Conservation (phyloP, 2,888 invertebrate genomes). For the Xylota segnis region DNA sequence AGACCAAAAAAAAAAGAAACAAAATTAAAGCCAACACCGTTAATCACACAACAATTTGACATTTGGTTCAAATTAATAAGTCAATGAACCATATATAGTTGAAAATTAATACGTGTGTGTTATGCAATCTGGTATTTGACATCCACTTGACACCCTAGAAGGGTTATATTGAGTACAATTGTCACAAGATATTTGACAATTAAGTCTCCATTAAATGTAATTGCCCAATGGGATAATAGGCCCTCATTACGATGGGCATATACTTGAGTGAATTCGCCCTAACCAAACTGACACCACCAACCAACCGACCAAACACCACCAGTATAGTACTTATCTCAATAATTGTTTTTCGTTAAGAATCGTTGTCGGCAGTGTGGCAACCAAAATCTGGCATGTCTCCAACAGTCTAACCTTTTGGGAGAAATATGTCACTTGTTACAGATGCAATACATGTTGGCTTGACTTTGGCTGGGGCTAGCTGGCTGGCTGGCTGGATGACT, state of each 20-base stretch:
- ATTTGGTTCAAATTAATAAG: conserved; percentile 17
- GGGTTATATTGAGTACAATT: conserved; percentile 34
- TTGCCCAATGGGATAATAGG: conserved; percentile 56
- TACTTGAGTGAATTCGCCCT: conserved; percentile 44
- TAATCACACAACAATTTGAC: conserved; percentile 19
- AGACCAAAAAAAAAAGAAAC: not conserved
- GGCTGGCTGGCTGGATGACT: not conserved
- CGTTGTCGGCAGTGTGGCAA: conserved; percentile 30
- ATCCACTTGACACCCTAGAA: conserved; percentile 29
- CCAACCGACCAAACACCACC: conserved; percentile 14
- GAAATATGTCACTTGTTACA: conserved; percentile 67
- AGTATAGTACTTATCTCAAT: conserved; percentile 23
- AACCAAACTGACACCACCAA: conserved; percentile 7
- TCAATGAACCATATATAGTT: conserved; percentile 6
- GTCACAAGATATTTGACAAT: conserved; percentile 55
- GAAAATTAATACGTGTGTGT: not conserved
- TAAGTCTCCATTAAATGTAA: conserved; percentile 50
- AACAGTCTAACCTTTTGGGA: conserved; percentile 56
- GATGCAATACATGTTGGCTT: conserved; percentile 66
- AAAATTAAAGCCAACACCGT: conserved; percentile 9
- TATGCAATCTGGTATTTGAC: conserved; percentile 34
- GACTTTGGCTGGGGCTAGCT: too few relatives aligned
- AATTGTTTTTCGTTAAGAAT: conserved; percentile 66
- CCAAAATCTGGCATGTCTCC: conserved; percentile 58
- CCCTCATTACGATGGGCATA: conserved; percentile 47